phyloP scores from a whole-genome alignment of 2,113 vertebrate genomes.

The Stigmatopora nigra region DNA sequence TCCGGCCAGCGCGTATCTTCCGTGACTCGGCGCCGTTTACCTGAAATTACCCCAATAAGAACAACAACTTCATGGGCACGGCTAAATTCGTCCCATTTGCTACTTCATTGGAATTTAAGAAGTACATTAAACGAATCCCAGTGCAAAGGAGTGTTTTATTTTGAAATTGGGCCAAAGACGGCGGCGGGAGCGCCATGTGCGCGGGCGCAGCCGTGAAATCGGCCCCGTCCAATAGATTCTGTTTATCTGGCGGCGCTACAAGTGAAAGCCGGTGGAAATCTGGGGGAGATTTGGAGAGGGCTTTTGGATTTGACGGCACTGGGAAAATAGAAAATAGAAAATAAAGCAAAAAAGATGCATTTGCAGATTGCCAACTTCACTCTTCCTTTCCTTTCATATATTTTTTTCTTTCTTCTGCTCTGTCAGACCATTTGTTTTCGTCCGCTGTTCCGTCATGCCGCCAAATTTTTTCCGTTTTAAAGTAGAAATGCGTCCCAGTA shows the following conservation, averaged over 20 bases:
- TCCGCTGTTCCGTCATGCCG: constrained; percentile 26
- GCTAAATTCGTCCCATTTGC: no score
- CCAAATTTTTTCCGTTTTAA: constrained; percentile 47
- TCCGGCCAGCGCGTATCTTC: no score
- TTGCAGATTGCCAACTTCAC: constrained; percentile 67
- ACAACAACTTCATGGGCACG: no score
- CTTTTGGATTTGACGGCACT: constrained; percentile 56
- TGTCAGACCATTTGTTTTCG: constrained; percentile 19
- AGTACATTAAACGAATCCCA: not conserved
- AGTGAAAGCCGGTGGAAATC: constrained; percentile 69
- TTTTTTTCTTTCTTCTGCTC: constrained; percentile 27
- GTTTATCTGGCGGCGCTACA: constrained; percentile 71
- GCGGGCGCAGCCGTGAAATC: constrained; percentile 69
- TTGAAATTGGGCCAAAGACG: constrained; percentile 60
- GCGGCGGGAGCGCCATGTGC: constrained; percentile 55
- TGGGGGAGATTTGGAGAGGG: constrained; percentile 71
- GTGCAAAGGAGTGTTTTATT: not conserved
- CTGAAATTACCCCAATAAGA: no score
- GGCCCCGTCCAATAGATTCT: constrained; percentile 74
- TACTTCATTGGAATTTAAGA: no score
- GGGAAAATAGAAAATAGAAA: constrained; percentile 30
- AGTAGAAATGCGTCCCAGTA: not conserved
- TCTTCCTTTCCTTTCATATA: constrained; percentile 50
- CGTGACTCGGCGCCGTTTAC: no score
- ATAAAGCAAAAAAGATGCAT: constrained; percentile 61